Percentiles rank a stretch among this genome's conserved stretches.
phyloP scores from a whole-genome alignment of 2,113 vertebrate species.

The Paramormyrops kingsleyae region DNA sequence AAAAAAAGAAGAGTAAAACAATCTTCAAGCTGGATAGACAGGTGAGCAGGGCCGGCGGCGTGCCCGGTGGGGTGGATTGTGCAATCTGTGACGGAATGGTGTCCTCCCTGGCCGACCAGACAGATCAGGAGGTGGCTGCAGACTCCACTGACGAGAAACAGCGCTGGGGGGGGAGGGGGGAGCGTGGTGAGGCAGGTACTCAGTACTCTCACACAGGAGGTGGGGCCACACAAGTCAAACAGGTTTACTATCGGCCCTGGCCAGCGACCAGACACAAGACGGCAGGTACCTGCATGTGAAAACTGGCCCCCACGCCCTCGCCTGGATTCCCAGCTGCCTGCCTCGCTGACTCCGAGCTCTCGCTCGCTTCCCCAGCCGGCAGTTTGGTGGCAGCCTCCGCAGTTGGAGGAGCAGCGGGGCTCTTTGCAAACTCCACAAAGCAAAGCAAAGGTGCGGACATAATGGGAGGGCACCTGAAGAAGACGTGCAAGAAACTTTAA shows the following conservation, averaged over 20 bases:
- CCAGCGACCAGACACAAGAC: constrained; percentile 51
- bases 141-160: not conserved
- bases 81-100: not conserved
- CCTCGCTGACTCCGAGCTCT: constrained; percentile 31
- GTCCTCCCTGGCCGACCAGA: not conserved
- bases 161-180: not conserved
- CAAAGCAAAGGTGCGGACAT: constrained; percentile 22
- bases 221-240: constrained; percentile 62
- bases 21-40: not conserved
- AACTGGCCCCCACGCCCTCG: constrained; percentile 74
- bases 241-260: constrained; percentile 59
- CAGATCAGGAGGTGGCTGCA: not conserved
- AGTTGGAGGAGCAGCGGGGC: not conserved
- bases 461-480: constrained; percentile 23
- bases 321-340: constrained; percentile 45
- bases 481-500: constrained; percentile 39
- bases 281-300: constrained; percentile 65
- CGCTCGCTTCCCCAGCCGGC: constrained; percentile 45
- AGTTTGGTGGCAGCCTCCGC: not conserved
- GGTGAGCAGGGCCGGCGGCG: not conserved
- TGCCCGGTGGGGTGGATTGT: not conserved
- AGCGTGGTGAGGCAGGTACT: not conserved
- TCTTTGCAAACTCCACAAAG: constrained; percentile 1
- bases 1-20: not conserved
- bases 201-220: constrained; percentile 38